Conservation (phyloP, 2,113 vertebrate species). For the Chloroceryle aenea region DNA sequence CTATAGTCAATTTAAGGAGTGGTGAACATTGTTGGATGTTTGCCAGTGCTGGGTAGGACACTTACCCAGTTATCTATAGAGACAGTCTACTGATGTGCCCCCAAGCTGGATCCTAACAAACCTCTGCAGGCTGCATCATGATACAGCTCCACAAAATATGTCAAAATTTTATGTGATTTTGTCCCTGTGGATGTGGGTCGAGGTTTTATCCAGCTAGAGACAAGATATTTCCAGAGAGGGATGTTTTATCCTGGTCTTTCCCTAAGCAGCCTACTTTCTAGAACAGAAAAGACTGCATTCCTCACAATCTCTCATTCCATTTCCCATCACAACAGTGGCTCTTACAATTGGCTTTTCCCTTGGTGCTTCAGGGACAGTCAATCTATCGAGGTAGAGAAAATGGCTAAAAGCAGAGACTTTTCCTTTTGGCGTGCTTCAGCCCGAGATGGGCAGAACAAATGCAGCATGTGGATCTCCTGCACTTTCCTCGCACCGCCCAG, state of each 20-base stretch:
- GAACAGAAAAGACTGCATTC: fast-evolving
- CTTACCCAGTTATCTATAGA: neutral
- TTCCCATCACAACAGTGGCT: fast-evolving
- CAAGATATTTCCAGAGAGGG: neutral
- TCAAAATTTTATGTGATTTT: neutral
- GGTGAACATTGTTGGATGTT: neutral
- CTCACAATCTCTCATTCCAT: fast-evolving
- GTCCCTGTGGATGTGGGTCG: fast-evolving
- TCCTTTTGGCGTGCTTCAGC: neutral
- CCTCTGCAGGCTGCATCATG: neutral
- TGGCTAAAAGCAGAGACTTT: neutral
- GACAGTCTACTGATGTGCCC: neutral
- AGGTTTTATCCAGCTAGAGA: neutral
- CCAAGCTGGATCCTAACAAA: neutral
- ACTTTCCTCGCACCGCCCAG: neutral
- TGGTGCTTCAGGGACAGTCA: neutral
- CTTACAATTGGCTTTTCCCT: neutral
- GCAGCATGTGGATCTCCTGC: neutral
- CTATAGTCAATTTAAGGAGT: constrained; percentile 1
- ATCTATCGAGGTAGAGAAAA: neutral
- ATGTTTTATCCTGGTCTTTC: neutral
- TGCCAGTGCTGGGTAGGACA: neutral
- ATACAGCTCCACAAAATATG: neutral
- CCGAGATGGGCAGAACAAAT: neutral
- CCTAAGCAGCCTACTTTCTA: neutral